phyloP scores from a whole-genome alignment of 2,888 invertebrate species.

The Alloplasta piceator region DNA sequence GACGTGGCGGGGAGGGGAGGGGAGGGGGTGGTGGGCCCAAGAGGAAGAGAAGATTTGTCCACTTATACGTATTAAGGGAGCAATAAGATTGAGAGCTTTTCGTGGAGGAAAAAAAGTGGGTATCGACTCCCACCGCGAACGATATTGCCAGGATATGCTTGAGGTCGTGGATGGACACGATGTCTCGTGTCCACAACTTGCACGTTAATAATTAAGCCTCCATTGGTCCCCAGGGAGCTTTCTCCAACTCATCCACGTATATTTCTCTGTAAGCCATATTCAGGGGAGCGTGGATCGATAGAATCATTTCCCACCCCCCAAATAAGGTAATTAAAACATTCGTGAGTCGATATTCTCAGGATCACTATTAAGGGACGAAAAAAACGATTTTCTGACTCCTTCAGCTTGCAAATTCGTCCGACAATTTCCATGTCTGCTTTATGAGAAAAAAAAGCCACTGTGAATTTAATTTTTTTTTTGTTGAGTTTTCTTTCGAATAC shows the following conservation, averaged over 20 bases:
- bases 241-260: conserved; percentile 6
- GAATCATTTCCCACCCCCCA: too few relatives aligned
- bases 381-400: too few relatives aligned
- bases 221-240: conserved; percentile 43
- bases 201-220: conserved; percentile 59
- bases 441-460: too few relatives aligned
- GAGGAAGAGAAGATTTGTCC: conserved; percentile 5
- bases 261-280: too few relatives aligned
- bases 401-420: too few relatives aligned
- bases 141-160: neutral
- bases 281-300: too few relatives aligned
- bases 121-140: neutral
- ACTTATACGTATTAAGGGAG: conserved; percentile 11
- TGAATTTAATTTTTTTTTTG: too few relatives aligned
- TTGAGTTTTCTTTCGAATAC: too few relatives aligned
- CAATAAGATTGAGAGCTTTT: neutral
- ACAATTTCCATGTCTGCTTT: too few relatives aligned
- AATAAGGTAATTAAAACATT: too few relatives aligned
- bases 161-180: neutral
- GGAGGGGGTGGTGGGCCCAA: neutral
- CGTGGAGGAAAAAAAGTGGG: neutral
- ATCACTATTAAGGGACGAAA: too few relatives aligned
- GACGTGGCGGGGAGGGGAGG: conserved; percentile 1
- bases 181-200: conserved; percentile 45
- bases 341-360: too few relatives aligned